Evolutionary conservation across 2,797 vertebrate genomes (phyloP).

Genomic region (Artibeus jamaicensis): DNA sequence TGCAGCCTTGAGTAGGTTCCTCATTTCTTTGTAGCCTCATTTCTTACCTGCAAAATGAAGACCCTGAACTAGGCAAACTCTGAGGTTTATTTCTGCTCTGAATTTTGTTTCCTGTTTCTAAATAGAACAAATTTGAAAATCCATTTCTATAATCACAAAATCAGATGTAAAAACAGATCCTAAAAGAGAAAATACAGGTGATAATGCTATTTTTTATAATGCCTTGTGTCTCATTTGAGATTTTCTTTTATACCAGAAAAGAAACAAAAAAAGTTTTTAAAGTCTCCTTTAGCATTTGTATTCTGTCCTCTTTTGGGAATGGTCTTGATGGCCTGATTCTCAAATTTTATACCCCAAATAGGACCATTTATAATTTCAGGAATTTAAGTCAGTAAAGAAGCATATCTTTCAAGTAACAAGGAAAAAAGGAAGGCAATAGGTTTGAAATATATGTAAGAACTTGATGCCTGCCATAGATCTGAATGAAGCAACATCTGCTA

Average conservation of each 20-base stretch:
- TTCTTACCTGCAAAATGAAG: conserved; percentile 4
- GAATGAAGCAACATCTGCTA: background rate
- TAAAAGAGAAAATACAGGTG: conserved; percentile 13
- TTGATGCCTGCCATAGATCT: background rate
- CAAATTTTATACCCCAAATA: background rate
- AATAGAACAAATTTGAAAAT: background rate
- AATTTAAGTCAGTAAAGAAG: background rate
- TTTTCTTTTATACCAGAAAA: conserved; percentile 53
- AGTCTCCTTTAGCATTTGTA: conserved; percentile 22
- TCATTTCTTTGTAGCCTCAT: background rate
- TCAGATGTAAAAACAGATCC: background rate
- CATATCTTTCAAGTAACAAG: background rate
- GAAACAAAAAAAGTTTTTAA: background rate
- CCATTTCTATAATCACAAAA: conserved; percentile 40
- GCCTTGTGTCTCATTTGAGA: conserved; percentile 31
- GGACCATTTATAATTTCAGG: background rate
- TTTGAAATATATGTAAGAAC: conserved; percentile 5
- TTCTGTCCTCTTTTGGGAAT: background rate
- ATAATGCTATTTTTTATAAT: conserved; percentile 40
- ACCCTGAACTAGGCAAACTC: background rate
- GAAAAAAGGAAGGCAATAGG: background rate
- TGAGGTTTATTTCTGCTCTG: background rate
- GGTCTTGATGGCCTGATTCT: background rate
- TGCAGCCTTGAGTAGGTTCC: background rate
- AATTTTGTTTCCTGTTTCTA: conserved; percentile 32